Evolutionary conservation across 2,113 vertebrate species (phyloP), one percentile per base, ranked within the genome.

Genomic region (Plectropomus leopardus): DNA sequence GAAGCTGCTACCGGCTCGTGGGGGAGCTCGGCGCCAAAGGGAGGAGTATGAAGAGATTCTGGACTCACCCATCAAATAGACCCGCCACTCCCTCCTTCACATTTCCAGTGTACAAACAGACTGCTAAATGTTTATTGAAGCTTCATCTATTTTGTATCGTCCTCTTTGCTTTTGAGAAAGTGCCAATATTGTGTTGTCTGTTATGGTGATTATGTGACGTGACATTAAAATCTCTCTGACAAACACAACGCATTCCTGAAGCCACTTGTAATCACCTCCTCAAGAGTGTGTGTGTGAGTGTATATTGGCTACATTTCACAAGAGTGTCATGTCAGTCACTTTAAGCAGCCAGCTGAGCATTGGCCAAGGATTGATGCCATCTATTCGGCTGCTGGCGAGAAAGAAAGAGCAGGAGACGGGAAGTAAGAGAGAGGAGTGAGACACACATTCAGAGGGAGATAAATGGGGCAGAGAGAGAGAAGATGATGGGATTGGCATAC

Each of bases 21-120:
- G 95, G 85, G 96, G 92, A 48, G 94, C 95, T 42, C 91, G 96
- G 82, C 93, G 92, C 83, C 89, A 91, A 47, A 93, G 95, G 69
- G 95, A 97, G 78, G 97, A 98, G 88, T 98, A 98, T 40, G 95
- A 98, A 83, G 98, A 98, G 92, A 99, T 99, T 84, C 84, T 98
- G 79, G 96, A 98, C 89, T 99, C 97, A 1, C 96, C 97, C 59
- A 97, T 98, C 85, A 99, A 99, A 92, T 99, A 88, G 72, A 86
- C 91, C 30, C 36, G 17, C 48, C 72, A 64, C 61, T 30, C 55
- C 53, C 15, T 74, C 34, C 69, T 11, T 47, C 45, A 60, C 23
- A 32, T 3, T 72, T 69, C 71, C 54, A 59, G 13, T 86, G 82
- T 90, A 85, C 44, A 87, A 70, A 84, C 54, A 87, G 84, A 87